Base-by-base conservation (phyloP, 2,888 invertebrate species). In the Pyralis farinalis region DNA sequence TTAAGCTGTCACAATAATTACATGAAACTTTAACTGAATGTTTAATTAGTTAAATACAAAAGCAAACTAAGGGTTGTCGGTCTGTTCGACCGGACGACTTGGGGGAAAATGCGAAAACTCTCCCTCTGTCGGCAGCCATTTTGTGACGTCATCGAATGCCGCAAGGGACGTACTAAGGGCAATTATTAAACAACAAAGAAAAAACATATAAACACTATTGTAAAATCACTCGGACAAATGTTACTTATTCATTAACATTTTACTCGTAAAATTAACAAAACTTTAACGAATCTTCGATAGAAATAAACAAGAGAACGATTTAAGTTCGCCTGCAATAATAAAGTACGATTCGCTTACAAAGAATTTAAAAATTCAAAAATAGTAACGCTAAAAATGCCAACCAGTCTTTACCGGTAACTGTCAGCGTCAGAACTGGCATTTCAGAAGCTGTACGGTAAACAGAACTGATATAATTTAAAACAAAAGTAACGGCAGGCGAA, bases 51-150 rank as follows among this genome's bases (percentile, higher is more conserved):
- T 41, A 43, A 39, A 39, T 36, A 43, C 36, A 47, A 49, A 50
- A 47, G 42, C 46, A 43, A 49, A 51, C 44, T 41, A 45, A 49
- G 58, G 55, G 58, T 46, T 44, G 77, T 67, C 74, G 60, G 58
- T 49, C 49, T 55, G 46, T 47, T 55, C 47, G 58, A 55, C 58
- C 63, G 53, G 61, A 42, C 50, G 68, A 78, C 20, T 33, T 28
- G 28, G 79, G 85, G 85, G 83, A 82, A 84, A 86, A 85, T 86
- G 85, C 69, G 85, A 80, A 86, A 86, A 85, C 58, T 81, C 76
- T 71, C 86, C 86, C 84, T 66, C 57, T 55, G 49, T 41, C 50
- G 69, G 72, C 86, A 70, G 88, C 88, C 88, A 88, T 88, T 53
- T 84, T 87, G 82, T 83, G 74, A 85, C 83, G 85, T 85, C 85